Base-by-base conservation (phyloP, 2,888 invertebrate genomes). In the Rhamnusium bicolor region DNA sequence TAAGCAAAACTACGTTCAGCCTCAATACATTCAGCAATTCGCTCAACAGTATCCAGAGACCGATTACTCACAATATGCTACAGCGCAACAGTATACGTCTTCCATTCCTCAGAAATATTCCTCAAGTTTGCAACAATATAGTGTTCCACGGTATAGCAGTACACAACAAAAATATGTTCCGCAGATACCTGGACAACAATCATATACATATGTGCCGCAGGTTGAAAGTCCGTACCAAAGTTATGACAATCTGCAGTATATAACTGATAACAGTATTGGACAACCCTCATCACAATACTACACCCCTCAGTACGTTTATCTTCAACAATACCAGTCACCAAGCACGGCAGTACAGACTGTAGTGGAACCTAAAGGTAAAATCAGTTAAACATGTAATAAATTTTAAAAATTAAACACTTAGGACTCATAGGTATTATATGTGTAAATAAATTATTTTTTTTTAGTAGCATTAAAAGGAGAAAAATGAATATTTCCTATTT, bases 261-360 rank as follows among this genome's bases (percentile, higher is more conserved):
- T 86, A 7, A 78, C 84, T 16, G 86, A 86, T 69, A 87, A 87
- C 67, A 83, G 80, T 56, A 77, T 82, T 32, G 78, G 76, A 63
- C 73, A 76, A 62, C 71, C 63, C 2, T 16, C 53, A 7, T 77
- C 79, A 21, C 78, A 81, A 29, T 63, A 78, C 62, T 73, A 80
- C 68, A 62, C 76, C 63, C 81, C 81, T 47, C 85, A 83, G 69
- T 83, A 84, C 53, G 86, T 87, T 70, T 86, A 85, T 62, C 84
- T 86, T 6, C 86, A 85, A 14, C 84, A 86, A 73, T 84, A 85
- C 27, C 79, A 82, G 27, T 77, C 85, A 2, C 81, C 86, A 3
- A 84, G 84, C 29, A 85, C 82, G 69, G 79, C 81, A 14, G 81
- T 87, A 1, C 86, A 87, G 78, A 84, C 83, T 40, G 80, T 86